Conservation (phyloP, 2,888 invertebrate genomes). For the Pedicia rivosa region DNA sequence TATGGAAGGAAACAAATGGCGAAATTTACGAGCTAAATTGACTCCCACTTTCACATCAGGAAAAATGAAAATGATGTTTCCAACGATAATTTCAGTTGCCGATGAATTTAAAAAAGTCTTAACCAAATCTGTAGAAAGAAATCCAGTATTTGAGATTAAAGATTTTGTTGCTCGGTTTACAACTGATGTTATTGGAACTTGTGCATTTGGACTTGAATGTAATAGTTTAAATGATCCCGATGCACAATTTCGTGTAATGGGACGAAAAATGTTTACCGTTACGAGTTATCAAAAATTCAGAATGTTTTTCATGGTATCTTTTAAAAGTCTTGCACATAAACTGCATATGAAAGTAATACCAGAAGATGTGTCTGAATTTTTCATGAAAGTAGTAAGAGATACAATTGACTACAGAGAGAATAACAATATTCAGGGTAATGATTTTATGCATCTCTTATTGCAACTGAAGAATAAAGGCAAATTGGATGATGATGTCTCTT, state of each 20-base stretch:
- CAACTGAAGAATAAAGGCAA: slow-evolving; percentile 33
- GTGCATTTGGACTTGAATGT: slow-evolving; percentile 32
- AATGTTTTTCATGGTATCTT: neutral
- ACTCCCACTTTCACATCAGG: slow-evolving; percentile 50
- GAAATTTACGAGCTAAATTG: slow-evolving; percentile 40
- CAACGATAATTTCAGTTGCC: slow-evolving; percentile 30
- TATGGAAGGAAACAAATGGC: slow-evolving; percentile 43
- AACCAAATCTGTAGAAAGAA: slow-evolving; percentile 19
- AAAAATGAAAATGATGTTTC: slow-evolving; percentile 1
- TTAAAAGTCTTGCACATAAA: neutral
- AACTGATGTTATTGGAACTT: slow-evolving; percentile 31
- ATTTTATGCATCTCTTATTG: slow-evolving; percentile 37
- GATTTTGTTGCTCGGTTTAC: slow-evolving; percentile 21
- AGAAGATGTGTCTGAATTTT: slow-evolving; percentile 21
- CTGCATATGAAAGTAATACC: slow-evolving; percentile 16
- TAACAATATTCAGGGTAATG: slow-evolving; percentile 25
- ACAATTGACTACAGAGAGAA: slow-evolving; percentile 26
- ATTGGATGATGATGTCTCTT: too few relatives aligned
- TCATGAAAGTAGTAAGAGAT: slow-evolving; percentile 23
- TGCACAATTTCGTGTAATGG: slow-evolving; percentile 23
- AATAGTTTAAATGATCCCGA: slow-evolving; percentile 27
- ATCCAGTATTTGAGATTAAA: slow-evolving; percentile 33
- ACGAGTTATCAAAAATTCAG: neutral
- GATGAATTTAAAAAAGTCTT: slow-evolving; percentile 34
- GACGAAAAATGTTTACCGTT: slow-evolving; percentile 11